Percentiles rank a stretch among this genome's conserved stretches.
Conservation (phyloP, 2,888 invertebrate genomes). For the Drosophila heteroneura region DNA sequence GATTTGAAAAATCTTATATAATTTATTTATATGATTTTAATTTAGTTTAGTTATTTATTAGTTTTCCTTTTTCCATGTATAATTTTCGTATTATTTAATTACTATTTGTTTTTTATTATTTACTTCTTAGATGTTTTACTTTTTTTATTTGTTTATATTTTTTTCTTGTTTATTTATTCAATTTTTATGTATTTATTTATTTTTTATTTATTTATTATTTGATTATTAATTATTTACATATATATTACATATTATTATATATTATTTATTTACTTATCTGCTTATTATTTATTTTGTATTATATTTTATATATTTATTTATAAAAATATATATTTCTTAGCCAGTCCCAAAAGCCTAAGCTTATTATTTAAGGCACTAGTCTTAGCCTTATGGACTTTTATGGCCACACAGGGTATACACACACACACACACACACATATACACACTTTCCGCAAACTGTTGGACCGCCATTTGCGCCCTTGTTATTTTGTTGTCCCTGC, state of each 20-base stretch:
- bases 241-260: neutral
- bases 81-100: neutral
- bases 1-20: neutral
- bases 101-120: neutral
- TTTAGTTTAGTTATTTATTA: neutral
- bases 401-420: neutral
- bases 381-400: neutral
- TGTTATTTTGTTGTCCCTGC: conserved; percentile 35
- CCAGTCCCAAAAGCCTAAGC: neutral
- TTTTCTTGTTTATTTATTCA: neutral
- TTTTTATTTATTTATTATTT: neutral
- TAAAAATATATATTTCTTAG: too few relatives aligned
- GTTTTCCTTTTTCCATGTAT: neutral
- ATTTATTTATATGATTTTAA: neutral
- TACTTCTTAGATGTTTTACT: neutral
- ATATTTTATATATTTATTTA: neutral
- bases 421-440: neutral
- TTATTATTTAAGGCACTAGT: too few relatives aligned
- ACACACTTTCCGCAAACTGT: conserved; percentile 8
- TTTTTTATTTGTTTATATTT: neutral
- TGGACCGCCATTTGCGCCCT: conserved; percentile 44
- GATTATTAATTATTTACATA: neutral
- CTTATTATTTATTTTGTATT: neutral
- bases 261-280: neutral
- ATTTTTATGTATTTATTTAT: too few relatives aligned